A percentile compares a stretch with the other conserved stretches of the same genome.
phyloP scores from a whole-genome alignment of 2,113 vertebrate genomes.

The Spea bombifrons region DNA sequence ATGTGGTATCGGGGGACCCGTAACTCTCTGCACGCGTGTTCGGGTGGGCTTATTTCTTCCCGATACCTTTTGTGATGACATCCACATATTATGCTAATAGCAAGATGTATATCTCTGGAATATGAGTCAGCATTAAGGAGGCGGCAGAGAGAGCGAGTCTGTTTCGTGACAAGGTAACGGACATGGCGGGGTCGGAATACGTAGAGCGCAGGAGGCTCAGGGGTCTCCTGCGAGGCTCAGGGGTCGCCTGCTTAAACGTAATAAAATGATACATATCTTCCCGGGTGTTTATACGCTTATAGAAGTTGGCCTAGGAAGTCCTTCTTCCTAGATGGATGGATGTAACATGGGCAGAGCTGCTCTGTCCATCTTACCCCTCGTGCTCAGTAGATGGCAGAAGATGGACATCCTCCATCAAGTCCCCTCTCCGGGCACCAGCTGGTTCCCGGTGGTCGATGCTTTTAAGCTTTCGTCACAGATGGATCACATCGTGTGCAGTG shows the following conservation, averaged over 20 bases:
- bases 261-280: no score
- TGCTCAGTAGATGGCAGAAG: conserved; percentile 12
- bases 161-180: background rate
- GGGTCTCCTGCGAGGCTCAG: no score
- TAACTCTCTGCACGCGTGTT: conserved; percentile 21
- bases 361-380: background rate
- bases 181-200: no score
- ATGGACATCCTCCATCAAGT: background rate
- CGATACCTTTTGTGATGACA: conserved; percentile 9
- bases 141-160: background rate
- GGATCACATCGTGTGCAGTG: conserved; percentile 39
- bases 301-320: no score
- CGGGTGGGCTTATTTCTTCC: conserved; percentile 25
- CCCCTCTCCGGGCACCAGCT: conserved; percentile 36
- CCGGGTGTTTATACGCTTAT: no score
- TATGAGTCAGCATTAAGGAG: conserved; percentile 3
- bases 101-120: conserved; percentile 12
- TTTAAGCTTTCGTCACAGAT: conserved; percentile 27
- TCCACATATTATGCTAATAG: conserved; percentile 36
- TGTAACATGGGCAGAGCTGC: background rate
- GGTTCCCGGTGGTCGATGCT: conserved; percentile 34
- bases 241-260: no score
- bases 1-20: conserved; percentile 27
- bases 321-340: no score
- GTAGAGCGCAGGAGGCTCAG: no score